These are phyloP conservation scores for Metacarcinus magister DNA, from an alignment of 2,888 invertebrate species.

Conservation along the genomic window DNA sequence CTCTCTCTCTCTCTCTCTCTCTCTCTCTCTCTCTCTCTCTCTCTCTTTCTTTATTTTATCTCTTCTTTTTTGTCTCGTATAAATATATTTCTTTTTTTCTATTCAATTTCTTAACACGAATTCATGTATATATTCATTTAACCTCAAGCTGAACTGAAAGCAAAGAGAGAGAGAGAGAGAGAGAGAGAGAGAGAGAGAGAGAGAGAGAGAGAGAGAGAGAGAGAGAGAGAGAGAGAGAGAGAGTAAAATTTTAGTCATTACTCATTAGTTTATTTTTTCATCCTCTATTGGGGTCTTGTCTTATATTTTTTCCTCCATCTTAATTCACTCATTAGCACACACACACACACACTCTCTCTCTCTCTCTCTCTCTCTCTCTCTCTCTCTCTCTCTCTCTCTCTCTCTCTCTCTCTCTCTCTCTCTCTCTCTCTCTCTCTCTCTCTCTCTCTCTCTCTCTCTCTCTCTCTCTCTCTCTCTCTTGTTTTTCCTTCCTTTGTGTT, in stretches of 20 bases:
- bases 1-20: conserved; percentile 14
- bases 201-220: conserved; percentile 15
- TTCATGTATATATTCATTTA: neutral
- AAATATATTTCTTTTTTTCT: neutral
- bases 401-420: conserved; percentile 59
- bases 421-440: conserved; percentile 68
- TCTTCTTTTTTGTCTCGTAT: neutral
- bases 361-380: no score
- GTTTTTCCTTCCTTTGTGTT: neutral
- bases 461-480: conserved; percentile 58
- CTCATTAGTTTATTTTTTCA: neutral
- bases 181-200: conserved; percentile 13
- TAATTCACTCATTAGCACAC: neutral
- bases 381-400: neutral
- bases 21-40: conserved; percentile 26
- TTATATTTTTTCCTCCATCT: neutral
- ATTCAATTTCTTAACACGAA: neutral
- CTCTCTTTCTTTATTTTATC: neutral
- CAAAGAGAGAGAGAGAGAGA: neutral
- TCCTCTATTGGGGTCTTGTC: neutral
- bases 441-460: conserved; percentile 61
- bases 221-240: neutral
- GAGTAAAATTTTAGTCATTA: neutral
- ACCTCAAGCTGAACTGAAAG: neutral
- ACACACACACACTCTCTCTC: no score